Evolutionary conservation across 1,140 invertebrate genomes (phyloP), one percentile per base, ranked within the genome.

Genomic region (Sesamia nonagrioides): DNA sequence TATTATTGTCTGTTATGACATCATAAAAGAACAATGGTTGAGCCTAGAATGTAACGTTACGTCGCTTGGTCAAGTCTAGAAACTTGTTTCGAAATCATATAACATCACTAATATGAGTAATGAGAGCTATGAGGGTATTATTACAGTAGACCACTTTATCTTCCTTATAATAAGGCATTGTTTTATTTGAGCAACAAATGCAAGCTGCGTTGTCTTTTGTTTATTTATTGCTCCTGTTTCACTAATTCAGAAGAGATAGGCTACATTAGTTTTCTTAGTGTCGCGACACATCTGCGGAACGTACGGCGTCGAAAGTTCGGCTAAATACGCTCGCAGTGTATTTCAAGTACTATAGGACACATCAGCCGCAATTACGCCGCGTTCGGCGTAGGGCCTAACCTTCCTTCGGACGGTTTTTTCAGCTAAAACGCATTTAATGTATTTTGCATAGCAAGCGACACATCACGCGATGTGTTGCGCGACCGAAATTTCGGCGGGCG

Each of bases 1-100:
- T 77, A 78, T 61, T 84, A 80, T 73, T 80, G 61, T 81, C 77
- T 82, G 71, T 81, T 83, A 79, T 86, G 82, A 86, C 80, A 84
- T 86, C 73, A 83, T 82, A 80, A 83, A 63, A 77, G 63, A 81
- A 85, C 81, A 82, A 82, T 85, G 40, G 77, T 15, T 15, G 21
- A 60, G 52, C 54, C 54, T 71, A 42, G 69, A 56, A 74, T 60
- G 71, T 58, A 58, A 58, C 52, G 17, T 74, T 74, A 74, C 35
- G 11, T 18, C 21, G 21, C 35, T 60, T 74, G 52, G 37, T 45
- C n/a, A 45, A 60, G 56, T 60, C 15, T 45, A 27, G 52, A n/a
- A 33, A 35, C 27, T 18, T 5, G 68, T 52, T 71, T 52, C 48
- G 48, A 71, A 71, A 17, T 17, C 27, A 33, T 35, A 69, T 13